Conservation (phyloP, 2,113 vertebrate species). For the Xenotilapia longispinis region DNA sequence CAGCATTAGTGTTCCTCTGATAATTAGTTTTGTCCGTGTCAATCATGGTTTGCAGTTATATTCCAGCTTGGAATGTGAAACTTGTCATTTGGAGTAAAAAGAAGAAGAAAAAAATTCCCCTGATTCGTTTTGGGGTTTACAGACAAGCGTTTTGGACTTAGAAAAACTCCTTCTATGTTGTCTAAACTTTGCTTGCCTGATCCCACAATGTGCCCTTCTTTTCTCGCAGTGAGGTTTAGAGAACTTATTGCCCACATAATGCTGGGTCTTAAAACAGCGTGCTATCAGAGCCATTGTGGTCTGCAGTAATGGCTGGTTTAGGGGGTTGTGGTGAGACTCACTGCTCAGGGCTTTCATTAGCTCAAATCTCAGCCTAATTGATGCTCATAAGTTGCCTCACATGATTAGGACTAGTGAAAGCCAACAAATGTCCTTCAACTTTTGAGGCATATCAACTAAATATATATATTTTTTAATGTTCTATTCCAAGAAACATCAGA, state of each 20-base stretch:
- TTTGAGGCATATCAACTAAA: background rate
- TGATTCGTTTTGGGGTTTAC: background rate
- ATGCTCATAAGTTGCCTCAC: slow-evolving; percentile 4
- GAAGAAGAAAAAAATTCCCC: background rate
- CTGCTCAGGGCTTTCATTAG: slow-evolving; percentile 50
- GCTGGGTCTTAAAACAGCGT: slow-evolving; percentile 54
- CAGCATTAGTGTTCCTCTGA: background rate
- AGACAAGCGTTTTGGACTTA: background rate
- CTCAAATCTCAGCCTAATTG: slow-evolving; percentile 36
- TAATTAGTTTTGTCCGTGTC: background rate
- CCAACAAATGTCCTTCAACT: slow-evolving; percentile 10
- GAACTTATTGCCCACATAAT: slow-evolving; percentile 54
- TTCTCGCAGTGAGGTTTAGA: slow-evolving; percentile 10
- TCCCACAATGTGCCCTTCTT: slow-evolving; percentile 1
- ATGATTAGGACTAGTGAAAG: slow-evolving; percentile 6
- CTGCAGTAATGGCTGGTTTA: slow-evolving; percentile 46
- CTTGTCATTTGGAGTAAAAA: background rate
- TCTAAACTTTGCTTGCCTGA: slow-evolving; percentile 10
- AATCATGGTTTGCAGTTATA: background rate
- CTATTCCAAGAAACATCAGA: background rate
- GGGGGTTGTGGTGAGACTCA: slow-evolving; percentile 39
- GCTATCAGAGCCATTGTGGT: slow-evolving; percentile 54
- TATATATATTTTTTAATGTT: rapidly evolving
- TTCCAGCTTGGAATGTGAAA: background rate
- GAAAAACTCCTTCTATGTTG: background rate